Evolutionary conservation across 2,888 invertebrate genomes (phyloP).

Genomic region (Lissocephala sabroskyi): DNA sequence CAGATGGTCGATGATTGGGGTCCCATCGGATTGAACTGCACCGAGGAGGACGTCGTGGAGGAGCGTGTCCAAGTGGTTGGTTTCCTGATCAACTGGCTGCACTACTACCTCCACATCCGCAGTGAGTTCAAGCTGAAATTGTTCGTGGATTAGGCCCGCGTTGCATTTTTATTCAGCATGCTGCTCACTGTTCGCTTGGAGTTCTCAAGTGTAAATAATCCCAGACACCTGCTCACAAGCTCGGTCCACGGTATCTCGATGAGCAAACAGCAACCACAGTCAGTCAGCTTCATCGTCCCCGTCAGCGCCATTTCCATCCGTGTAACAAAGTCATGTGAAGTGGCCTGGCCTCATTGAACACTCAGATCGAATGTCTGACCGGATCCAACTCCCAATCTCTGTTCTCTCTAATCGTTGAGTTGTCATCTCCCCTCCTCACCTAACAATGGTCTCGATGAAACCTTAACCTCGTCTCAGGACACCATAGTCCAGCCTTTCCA

Average conservation of each 20-base stretch:
- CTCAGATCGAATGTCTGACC: neutral
- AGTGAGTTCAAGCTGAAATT: constrained; percentile 74
- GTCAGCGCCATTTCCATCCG: neutral
- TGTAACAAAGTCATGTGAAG: neutral
- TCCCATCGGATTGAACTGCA: constrained; percentile 60
- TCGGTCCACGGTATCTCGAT: too few species aligned
- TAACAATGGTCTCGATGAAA: constrained; percentile 45
- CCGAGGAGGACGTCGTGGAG: constrained; percentile 47
- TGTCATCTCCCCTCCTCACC: too few species aligned
- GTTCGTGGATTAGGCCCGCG: neutral
- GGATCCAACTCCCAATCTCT: neutral
- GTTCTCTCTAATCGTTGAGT: too few species aligned
- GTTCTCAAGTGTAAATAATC: constrained; percentile 48
- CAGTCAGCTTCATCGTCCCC: too few species aligned
- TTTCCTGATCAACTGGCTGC: constrained; percentile 81
- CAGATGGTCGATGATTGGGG: constrained; percentile 59
- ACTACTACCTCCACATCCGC: constrained; percentile 79
- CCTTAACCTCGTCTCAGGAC: constrained; percentile 33
- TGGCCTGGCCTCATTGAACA: too few species aligned
- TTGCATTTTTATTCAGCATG: constrained; percentile 17
- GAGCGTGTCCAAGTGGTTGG: constrained; percentile 74
- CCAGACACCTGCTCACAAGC: too few species aligned
- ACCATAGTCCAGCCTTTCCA: constrained; percentile 4
- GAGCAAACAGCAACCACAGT: too few species aligned
- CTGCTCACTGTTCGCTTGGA: constrained; percentile 24